Conservation (phyloP, 2,888 invertebrate species). For the Lapara coniferarum region DNA sequence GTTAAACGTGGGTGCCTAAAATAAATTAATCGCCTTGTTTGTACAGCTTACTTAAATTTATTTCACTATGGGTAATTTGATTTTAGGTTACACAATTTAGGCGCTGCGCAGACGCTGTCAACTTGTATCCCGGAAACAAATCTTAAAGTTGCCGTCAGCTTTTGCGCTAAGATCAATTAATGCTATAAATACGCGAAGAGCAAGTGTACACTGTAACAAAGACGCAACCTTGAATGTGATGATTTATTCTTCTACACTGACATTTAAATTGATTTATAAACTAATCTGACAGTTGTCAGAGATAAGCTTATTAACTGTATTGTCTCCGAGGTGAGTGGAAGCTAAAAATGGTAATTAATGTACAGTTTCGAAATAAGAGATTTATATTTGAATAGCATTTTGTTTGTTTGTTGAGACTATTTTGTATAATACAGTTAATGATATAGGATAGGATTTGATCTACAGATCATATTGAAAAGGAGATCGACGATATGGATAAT, state of each 20-base stretch:
- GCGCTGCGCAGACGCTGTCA: too few species aligned
- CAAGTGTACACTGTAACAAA: constrained; percentile 36
- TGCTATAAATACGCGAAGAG: not conserved
- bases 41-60: too few species aligned
- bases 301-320: constrained; percentile 38
- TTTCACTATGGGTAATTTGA: too few species aligned
- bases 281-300: constrained; percentile 49
- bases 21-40: too few species aligned
- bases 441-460: too few species aligned
- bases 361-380: constrained; percentile 8
- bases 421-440: not conserved
- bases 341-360: constrained; percentile 29
- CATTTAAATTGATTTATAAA: constrained; percentile 46
- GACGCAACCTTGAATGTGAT: constrained; percentile 50
- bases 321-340: constrained; percentile 34
- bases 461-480: too few species aligned
- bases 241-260: constrained; percentile 51
- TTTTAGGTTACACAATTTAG: too few species aligned
- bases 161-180: too few species aligned
- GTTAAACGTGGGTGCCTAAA: too few species aligned
- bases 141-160: too few species aligned
- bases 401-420: not conserved
- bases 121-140: too few species aligned
- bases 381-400: not conserved
- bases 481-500: too few species aligned